Percentiles rank a stretch among this genome's conserved stretches.
Conservation (phyloP, 2,888 invertebrate species). For the Brenthis hecate region DNA sequence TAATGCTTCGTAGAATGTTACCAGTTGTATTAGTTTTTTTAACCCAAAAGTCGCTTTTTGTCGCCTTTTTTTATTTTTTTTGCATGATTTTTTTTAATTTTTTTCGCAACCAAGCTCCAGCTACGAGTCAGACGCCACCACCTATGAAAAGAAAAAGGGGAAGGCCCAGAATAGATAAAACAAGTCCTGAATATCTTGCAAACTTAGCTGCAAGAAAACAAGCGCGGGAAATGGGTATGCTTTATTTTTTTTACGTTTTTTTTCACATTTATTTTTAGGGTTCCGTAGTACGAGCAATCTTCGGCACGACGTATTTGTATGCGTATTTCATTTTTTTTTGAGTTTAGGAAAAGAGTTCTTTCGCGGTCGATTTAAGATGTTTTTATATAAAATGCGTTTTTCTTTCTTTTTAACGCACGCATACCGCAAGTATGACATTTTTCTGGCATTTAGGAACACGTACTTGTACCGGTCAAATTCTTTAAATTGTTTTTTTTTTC, state of each 20-base stretch:
- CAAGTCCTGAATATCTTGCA: constrained; percentile 72
- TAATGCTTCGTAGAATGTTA: background rate
- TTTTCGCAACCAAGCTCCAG: constrained; percentile 44
- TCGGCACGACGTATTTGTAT: background rate
- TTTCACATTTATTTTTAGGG: background rate
- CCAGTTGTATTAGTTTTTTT: background rate
- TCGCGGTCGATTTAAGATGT: no score
- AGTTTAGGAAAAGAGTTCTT: no score
- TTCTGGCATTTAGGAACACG: no score
- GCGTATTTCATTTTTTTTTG: background rate
- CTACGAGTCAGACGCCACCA: constrained; percentile 53
- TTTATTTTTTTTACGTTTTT: constrained; percentile 7
- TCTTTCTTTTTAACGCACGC: no score
- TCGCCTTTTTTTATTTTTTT: constrained; percentile 27
- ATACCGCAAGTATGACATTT: no score
- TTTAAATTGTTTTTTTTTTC: no score
- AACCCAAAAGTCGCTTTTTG: constrained; percentile 2
- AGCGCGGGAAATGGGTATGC: constrained; percentile 65
- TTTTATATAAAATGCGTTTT: no score
- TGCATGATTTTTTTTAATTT: constrained; percentile 33
- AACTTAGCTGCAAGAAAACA: constrained; percentile 71
- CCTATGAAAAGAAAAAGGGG: constrained; percentile 62
- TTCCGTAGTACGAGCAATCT: background rate
- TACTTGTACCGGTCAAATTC: no score
- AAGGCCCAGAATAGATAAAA: constrained; percentile 71